Conservation (phyloP, 2,797 vertebrate species). For the Enteromius afrohamiltoni region DNA sequence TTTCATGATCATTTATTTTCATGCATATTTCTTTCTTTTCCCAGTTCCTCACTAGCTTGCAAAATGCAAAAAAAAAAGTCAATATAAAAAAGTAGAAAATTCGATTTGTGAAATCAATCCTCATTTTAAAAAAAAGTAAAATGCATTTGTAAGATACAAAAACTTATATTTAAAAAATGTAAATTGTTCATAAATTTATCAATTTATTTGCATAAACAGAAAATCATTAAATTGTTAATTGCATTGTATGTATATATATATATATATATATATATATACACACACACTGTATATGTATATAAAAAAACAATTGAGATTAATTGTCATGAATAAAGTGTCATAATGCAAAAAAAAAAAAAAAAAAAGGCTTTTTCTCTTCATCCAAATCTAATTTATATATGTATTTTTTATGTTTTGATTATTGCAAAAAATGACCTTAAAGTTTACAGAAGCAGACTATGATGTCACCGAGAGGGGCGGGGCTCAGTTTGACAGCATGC, state of each 20-base stretch:
- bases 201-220: neutral
- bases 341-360: neutral
- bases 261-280: too few relatives aligned
- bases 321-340: constrained; percentile 12
- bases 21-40: neutral
- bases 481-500: neutral
- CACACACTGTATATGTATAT: too few relatives aligned
- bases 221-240: neutral
- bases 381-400: neutral
- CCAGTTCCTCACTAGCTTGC: neutral
- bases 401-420: neutral
- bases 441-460: constrained; percentile 55
- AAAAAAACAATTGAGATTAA: neutral
- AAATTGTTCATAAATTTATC: neutral
- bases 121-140: neutral
- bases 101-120: neutral
- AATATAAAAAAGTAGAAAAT: neutral
- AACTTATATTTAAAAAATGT: neutral
- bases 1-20: neutral
- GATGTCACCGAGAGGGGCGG: constrained; percentile 38
- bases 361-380: too few relatives aligned
- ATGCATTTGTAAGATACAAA: neutral
- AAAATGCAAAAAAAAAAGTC: neutral
- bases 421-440: neutral
- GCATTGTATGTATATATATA: neutral